Evolutionary conservation across 2,888 invertebrate genomes (phyloP).

Genomic region (Papilio demoleus): DNA sequence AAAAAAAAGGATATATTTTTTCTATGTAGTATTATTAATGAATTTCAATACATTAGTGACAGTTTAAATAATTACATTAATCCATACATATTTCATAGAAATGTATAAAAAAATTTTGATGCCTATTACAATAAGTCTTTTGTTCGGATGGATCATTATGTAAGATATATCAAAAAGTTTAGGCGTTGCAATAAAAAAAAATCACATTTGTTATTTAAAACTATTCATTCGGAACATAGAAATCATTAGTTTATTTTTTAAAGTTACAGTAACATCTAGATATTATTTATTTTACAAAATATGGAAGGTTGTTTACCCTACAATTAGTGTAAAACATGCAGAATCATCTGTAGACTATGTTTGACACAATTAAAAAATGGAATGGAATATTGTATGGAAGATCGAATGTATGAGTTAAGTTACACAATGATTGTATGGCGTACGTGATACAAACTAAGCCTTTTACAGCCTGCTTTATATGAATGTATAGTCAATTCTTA

Average conservation of each 20-base stretch:
- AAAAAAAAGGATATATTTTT: neutral
- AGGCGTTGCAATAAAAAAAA: neutral
- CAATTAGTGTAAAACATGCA: conserved; percentile 8
- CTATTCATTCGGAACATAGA: neutral
- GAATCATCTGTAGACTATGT: neutral
- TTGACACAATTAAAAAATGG: conserved; percentile 9
- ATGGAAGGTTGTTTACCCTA: neutral
- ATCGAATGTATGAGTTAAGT: conserved; percentile 2
- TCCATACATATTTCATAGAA: neutral
- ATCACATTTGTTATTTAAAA: conserved; percentile 7
- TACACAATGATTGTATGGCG: neutral
- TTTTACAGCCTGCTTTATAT: too few species aligned
- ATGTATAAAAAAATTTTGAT: conserved; percentile 14
- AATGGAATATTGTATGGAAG: conserved; percentile 18
- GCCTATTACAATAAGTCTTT: conserved; percentile 20
- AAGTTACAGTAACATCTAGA: neutral
- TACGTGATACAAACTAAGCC: neutral
- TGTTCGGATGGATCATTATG: conserved; percentile 12
- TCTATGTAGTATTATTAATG: neutral
- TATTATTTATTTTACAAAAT: conserved; percentile 11
- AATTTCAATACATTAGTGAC: neutral
- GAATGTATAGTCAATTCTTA: too few species aligned
- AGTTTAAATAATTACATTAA: too few species aligned
- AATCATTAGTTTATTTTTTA: neutral
- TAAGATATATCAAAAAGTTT: conserved; percentile 31